A percentile compares a stretch with the other conserved stretches of the same genome.
phyloP scores from a whole-genome alignment of 2,888 invertebrate species.

The Gasteruption jaculator region DNA sequence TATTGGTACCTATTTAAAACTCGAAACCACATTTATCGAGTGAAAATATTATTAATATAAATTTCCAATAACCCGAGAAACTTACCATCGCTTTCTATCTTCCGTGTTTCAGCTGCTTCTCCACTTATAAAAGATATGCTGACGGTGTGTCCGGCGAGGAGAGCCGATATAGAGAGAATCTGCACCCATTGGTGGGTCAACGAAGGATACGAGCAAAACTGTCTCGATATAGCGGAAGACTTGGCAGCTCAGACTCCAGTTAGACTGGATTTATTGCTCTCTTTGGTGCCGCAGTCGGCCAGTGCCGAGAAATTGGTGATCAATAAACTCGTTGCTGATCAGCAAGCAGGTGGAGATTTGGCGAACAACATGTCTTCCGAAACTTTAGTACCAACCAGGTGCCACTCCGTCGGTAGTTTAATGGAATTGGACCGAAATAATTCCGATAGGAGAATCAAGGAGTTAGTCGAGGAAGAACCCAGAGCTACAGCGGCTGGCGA shows the following conservation, averaged over 20 bases:
- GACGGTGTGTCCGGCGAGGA: conserved; percentile 82
- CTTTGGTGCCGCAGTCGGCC: conserved; percentile 73
- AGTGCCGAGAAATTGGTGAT: conserved; percentile 67
- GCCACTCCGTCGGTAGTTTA: conserved; percentile 69
- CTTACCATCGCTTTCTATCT: background rate
- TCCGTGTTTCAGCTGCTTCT: conserved; percentile 72
- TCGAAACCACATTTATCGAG: background rate
- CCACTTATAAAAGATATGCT: conserved; percentile 92
- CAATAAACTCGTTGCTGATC: conserved; percentile 62
- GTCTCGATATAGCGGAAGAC: conserved; percentile 81
- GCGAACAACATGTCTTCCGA: conserved; percentile 42
- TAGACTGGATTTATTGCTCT: conserved; percentile 78
- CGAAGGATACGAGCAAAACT: conserved; percentile 73
- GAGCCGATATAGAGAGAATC: conserved; percentile 91
- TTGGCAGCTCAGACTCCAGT: conserved; percentile 89
- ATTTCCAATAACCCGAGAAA: background rate
- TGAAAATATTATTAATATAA: too few relatives aligned
- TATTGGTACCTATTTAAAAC: background rate
- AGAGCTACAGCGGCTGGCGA: conserved; percentile 52
- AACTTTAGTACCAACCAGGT: conserved; percentile 40
- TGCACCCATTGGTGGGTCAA: conserved; percentile 98
- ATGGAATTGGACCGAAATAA: conserved; percentile 68
- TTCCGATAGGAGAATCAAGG: conserved; percentile 70
- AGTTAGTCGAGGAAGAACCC: conserved; percentile 61
- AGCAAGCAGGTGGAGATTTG: conserved; percentile 38